Conservation (phyloP, 92 coral and sea anemone genomes). For the Meandrina meandrites region DNA sequence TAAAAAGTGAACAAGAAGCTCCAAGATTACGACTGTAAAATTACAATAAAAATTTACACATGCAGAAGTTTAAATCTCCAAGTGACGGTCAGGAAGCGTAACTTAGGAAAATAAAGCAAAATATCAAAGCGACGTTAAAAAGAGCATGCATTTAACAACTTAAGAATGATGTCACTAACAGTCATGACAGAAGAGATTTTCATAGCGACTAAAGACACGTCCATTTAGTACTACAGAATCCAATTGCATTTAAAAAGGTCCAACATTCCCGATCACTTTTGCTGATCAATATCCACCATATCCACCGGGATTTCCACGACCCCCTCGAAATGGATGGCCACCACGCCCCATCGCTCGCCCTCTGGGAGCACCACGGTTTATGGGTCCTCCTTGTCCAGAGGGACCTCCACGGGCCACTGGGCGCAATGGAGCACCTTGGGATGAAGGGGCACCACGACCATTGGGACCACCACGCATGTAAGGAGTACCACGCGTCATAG, state of each 20-base stretch:
- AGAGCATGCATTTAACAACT: not conserved
- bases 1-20: not conserved
- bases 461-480: slow-evolving; percentile 38
- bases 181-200: not conserved
- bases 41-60: slow-evolving; percentile 3
- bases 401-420: slow-evolving; percentile 37
- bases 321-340: slow-evolving; percentile 44
- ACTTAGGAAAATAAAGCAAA: not conserved
- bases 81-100: not conserved
- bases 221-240: not conserved
- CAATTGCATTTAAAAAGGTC: slow-evolving; percentile 7
- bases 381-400: slow-evolving; percentile 13
- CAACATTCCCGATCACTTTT: not conserved
- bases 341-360: slow-evolving; percentile 52
- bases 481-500: slow-evolving; percentile 33
- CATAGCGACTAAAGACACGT: not conserved
- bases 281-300: slow-evolving; percentile 37
- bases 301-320: slow-evolving; percentile 52
- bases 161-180: not conserved
- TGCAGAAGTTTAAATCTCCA: not conserved
- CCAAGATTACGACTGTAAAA: slow-evolving; percentile 1
- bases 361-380: slow-evolving; percentile 36
- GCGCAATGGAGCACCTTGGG: slow-evolving; percentile 44
- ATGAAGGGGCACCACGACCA: slow-evolving; percentile 19
- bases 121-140: not conserved